These are phyloP conservation scores for Caenorhabditis brenneri DNA, from an alignment of 1,140 invertebrate species.

Conservation along the genomic window DNA sequence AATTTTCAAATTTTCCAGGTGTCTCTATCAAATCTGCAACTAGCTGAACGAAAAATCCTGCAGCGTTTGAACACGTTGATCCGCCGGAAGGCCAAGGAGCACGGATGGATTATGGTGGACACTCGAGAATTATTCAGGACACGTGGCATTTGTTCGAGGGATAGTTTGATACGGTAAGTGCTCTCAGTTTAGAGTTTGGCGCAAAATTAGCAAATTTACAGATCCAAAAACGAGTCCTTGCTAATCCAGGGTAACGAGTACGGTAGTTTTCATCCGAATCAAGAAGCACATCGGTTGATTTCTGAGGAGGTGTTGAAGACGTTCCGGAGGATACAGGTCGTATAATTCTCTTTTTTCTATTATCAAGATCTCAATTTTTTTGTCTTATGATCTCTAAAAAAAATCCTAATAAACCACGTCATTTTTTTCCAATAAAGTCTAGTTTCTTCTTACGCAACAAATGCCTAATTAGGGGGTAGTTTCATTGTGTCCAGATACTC, in stretches of 20 bases:
- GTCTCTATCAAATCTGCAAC: background rate
- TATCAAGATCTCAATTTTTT: background rate
- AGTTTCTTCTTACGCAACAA: too few relatives aligned
- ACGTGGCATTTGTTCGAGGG: slow-evolving; percentile 13
- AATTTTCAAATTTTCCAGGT: background rate
- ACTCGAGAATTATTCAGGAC: slow-evolving; percentile 5
- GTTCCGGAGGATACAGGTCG: too few relatives aligned
- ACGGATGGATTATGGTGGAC: slow-evolving; percentile 32
- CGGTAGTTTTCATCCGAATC: slow-evolving; percentile 43
- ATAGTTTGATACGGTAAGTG: slow-evolving; percentile 29
- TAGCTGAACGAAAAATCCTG: slow-evolving; percentile 15
- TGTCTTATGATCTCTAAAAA: background rate
- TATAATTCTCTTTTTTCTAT: background rate
- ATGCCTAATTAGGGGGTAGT: too few relatives aligned
- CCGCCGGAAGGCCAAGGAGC: background rate
- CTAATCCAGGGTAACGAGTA: background rate
- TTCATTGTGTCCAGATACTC: too few relatives aligned
- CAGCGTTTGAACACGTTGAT: background rate
- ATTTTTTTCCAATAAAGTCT: too few relatives aligned
- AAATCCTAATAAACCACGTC: too few relatives aligned
- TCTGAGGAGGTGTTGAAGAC: background rate
- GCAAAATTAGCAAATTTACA: background rate
- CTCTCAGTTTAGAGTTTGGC: too few relatives aligned
- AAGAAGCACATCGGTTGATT: slow-evolving; percentile 16
- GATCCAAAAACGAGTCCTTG: background rate